Percentiles rank a stretch among this genome's conserved stretches.
phyloP scores from a whole-genome alignment of 2,797 vertebrate genomes.

The Parotocinclus haroldoi region DNA sequence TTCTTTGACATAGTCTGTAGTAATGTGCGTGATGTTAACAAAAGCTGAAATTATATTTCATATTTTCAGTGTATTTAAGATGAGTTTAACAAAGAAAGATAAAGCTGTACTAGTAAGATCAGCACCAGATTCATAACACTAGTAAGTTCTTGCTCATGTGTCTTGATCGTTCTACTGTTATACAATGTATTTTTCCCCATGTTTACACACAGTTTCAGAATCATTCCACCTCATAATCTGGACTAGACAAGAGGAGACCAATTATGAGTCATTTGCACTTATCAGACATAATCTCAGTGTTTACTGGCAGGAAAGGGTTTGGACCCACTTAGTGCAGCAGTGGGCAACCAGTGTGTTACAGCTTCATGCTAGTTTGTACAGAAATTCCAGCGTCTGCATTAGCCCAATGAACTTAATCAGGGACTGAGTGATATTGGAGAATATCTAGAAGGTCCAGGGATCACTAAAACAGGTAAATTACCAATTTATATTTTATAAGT shows the following conservation, averaged over 20 bases:
- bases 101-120: too few relatives aligned
- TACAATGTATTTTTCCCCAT: neutral
- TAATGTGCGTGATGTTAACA: too few relatives aligned
- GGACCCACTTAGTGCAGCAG: conserved; percentile 31
- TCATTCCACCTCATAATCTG: neutral
- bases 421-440: neutral
- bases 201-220: neutral
- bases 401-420: neutral
- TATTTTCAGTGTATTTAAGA: too few relatives aligned
- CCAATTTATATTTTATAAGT: neutral
- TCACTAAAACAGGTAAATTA: conserved; percentile 8
- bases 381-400: neutral
- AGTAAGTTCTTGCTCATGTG: too few relatives aligned
- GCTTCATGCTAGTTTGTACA: conserved; percentile 10
- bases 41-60: too few relatives aligned
- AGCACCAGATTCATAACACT: too few relatives aligned
- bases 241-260: neutral
- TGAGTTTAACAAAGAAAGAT: too few relatives aligned
- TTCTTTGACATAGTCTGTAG: too few relatives aligned
- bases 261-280: conserved; percentile 7
- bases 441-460: neutral
- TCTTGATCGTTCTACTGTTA: too few relatives aligned
- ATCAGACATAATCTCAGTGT: conserved; percentile 44
- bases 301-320: conserved; percentile 49
- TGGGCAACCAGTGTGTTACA: conserved; percentile 25